Evolutionary conservation across 2,888 invertebrate species (phyloP).

Genomic region (Scrobipalpa costella): DNA sequence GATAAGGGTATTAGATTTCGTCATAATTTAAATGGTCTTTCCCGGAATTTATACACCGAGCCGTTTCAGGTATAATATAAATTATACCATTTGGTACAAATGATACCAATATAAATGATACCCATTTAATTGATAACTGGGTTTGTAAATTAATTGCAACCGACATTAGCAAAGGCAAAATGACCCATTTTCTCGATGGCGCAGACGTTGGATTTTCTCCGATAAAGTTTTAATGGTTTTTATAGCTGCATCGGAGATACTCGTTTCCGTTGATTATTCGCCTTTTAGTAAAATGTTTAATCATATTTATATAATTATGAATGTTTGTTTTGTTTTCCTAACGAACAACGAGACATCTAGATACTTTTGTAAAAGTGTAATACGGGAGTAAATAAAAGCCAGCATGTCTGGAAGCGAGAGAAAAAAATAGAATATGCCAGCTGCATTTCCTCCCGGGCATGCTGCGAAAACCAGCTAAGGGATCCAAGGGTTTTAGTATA

Average conservation of each 20-base stretch:
- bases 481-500: too few species aligned
- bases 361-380: too few species aligned
- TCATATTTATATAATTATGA: too few species aligned
- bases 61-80: constrained; percentile 1
- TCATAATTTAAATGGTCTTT: background rate
- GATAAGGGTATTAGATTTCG: background rate
- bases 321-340: too few species aligned
- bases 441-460: too few species aligned
- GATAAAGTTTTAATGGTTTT: background rate
- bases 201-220: background rate
- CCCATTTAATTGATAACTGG: constrained; percentile 4
- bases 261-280: background rate
- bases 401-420: too few species aligned
- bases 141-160: constrained; percentile 11
- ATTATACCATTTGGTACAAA: background rate
- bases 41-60: constrained; percentile 9
- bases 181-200: background rate
- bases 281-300: too few species aligned
- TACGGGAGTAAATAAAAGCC: too few species aligned
- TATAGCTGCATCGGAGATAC: background rate
- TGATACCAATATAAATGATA: constrained; percentile 7
- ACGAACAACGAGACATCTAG: too few species aligned
- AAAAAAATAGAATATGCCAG: too few species aligned
- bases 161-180: constrained; percentile 11
- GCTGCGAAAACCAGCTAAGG: too few species aligned